Evolutionary conservation across 2,797 vertebrate species (phyloP), one percentile per base, ranked within the genome.

Genomic region (Eremophila alpestris): DNA sequence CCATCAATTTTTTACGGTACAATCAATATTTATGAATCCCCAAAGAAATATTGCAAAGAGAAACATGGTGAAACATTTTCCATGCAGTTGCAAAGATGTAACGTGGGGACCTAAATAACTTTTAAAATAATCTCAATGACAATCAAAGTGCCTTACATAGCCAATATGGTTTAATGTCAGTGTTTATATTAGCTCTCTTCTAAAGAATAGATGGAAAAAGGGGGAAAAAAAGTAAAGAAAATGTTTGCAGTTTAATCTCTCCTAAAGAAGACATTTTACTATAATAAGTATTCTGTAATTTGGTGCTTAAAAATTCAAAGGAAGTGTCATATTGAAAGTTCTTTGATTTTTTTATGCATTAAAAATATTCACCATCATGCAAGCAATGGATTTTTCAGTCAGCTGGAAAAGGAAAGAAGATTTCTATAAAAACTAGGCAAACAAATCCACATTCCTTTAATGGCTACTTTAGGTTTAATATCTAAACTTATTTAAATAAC

Each of bases 21-120:
- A 97, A 99, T 99, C 99, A 99, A 99, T 99, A 99, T 99, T 99
- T 99, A 99, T 99, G 98, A 99, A 99, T 98, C 99, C 98, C 99
- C 84, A 96, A 98, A 99, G 99, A 99, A 98, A 98, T 98, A 98
- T 97, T 97, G 98, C 98, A 98, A 97, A 98, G 98, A 99, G 98
- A 99, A 98, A 98, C 97, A 98, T 98, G 98, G 98, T 97, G 96
- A 98, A 99, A 99, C 98, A 98, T 99, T 98, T 98, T 98, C 98
- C 97, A 97, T 97, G 98, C 97, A 91, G 96, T 98, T 96, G 97
- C 97, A 97, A 96, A 98, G 97, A 97, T 97, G 96, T 95, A 97
- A 98, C 96, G 88, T 58, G 77, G 97, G 97, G 97, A 97, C 97
- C 98, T 98, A 98, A 98, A 98, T 98, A 98, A 98, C 97, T 98